Percentiles rank a stretch among this genome's conserved stretches.
Conservation (phyloP, 2,113 vertebrate genomes). For the Pongo abelii region DNA sequence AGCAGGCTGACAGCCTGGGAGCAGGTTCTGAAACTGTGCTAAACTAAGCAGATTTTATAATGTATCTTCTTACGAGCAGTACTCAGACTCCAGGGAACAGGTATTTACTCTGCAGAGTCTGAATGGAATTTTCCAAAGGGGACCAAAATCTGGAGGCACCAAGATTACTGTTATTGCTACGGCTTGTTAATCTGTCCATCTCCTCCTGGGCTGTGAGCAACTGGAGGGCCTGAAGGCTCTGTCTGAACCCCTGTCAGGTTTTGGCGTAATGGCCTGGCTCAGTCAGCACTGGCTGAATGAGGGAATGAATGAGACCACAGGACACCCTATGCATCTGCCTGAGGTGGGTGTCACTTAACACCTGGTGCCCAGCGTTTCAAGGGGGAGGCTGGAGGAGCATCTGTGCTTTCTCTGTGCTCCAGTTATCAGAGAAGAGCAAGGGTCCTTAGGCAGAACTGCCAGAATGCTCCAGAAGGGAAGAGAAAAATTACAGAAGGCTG, state of each 20-base stretch:
- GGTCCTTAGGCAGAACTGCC: neutral
- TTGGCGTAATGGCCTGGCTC: neutral
- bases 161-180: neutral
- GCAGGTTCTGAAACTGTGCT: neutral
- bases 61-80: neutral
- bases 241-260: neutral
- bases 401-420: neutral
- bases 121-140: slow-evolving; percentile 59
- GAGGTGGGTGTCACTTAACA: neutral
- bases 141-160: neutral
- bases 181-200: neutral
- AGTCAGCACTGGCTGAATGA: neutral
- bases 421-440: neutral
- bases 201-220: neutral
- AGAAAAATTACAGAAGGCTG: neutral
- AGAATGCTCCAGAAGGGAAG: slow-evolving; percentile 13
- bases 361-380: neutral
- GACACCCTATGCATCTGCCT: neutral
- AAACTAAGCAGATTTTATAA: slow-evolving; percentile 35
- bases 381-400: neutral
- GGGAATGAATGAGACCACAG: neutral
- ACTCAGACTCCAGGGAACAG: neutral
- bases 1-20: neutral
- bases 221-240: neutral
- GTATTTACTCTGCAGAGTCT: neutral